phyloP scores from a whole-genome alignment of 2,888 invertebrate species.

The Ceriagrion tenellum region DNA sequence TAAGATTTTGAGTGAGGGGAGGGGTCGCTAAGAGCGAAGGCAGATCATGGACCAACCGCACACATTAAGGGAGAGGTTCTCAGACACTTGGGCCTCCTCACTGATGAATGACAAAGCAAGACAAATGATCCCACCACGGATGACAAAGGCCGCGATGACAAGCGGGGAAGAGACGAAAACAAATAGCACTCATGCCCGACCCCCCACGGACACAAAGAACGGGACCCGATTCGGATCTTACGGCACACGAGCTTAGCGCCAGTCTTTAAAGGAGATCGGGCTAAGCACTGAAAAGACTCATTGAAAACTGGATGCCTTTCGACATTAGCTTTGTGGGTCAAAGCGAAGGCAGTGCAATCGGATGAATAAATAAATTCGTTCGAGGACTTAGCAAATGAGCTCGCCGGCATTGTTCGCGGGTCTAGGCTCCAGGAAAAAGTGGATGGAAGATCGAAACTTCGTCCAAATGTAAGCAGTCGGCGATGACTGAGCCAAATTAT shows the following conservation, averaged over 20 bases:
- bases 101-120: neutral
- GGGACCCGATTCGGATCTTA: slow-evolving; percentile 11
- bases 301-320: neutral
- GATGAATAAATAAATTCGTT: neutral
- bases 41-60: neutral
- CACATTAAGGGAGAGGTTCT: neutral
- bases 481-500: neutral
- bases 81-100: neutral
- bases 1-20: neutral
- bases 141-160: neutral
- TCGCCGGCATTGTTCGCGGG: neutral
- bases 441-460: neutral
- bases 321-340: neutral
- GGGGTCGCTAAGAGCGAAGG: neutral
- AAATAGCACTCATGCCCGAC: neutral
- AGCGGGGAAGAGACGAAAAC: neutral
- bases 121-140: neutral
- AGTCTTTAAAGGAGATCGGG: neutral
- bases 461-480: neutral
- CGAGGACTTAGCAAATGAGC: neutral
- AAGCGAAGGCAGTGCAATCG: neutral
- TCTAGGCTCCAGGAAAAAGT: neutral
- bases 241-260: neutral
- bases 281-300: neutral
- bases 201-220: neutral